These are phyloP conservation scores for Lepeophtheirus nordmannii DNA, from an alignment of 2,888 invertebrate genomes.

Conservation along the genomic window DNA sequence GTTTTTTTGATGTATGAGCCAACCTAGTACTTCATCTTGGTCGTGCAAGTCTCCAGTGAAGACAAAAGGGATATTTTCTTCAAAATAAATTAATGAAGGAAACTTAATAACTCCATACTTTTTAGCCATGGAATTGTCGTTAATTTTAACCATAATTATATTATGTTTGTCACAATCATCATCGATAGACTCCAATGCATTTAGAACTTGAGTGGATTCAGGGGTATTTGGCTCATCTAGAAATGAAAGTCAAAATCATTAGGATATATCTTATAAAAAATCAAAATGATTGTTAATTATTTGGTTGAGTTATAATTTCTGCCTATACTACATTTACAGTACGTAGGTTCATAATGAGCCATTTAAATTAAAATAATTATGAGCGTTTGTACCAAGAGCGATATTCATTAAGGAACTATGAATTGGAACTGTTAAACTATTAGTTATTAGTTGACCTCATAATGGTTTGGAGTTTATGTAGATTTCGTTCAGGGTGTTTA, in stretches of 20 bases:
- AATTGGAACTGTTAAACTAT: no score
- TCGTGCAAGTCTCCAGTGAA: conserved; percentile 60
- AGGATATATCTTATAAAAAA: conserved; percentile 35
- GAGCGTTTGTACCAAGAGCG: no score
- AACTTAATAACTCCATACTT: conserved; percentile 69
- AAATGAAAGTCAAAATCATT: conserved; percentile 30
- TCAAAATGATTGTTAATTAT: not conserved
- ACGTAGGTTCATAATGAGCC: no score
- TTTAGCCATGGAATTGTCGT: conserved; percentile 48
- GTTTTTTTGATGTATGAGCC: conserved; percentile 79
- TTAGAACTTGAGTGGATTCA: conserved; percentile 64
- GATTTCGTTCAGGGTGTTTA: no score
- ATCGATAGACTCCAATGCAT: conserved; percentile 78
- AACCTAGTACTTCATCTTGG: conserved; percentile 75
- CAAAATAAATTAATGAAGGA: conserved; percentile 61
- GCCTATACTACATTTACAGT: no score
- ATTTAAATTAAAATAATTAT: no score
- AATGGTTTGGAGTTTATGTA: no score
- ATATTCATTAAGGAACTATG: no score
- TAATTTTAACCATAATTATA: conserved; percentile 63
- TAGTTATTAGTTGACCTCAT: no score
- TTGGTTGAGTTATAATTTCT: no score
- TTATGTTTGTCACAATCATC: conserved; percentile 77
- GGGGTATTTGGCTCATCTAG: conserved; percentile 74
- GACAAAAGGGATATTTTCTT: conserved; percentile 39